Percentiles rank a stretch among this genome's conserved stretches.
These are phyloP conservation scores for Misgurnus anguillicaudatus DNA, from an alignment of 2,113 vertebrate genomes.

Conservation along the genomic window DNA sequence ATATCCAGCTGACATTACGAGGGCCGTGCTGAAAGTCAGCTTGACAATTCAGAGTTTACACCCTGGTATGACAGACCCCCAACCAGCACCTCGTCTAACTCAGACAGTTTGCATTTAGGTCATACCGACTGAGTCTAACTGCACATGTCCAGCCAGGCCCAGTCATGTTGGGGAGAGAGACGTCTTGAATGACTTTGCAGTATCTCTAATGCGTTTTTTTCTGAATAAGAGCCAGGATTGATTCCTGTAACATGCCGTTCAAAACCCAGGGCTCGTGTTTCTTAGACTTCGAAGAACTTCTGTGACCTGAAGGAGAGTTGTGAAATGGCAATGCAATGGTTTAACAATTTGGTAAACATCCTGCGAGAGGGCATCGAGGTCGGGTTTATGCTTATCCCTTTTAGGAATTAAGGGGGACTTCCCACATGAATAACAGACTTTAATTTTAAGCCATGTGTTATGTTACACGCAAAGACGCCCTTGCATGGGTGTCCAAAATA, in stretches of 20 bases:
- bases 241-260: conserved; percentile 58
- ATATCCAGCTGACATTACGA: conserved; percentile 29
- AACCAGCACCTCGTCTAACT: neutral
- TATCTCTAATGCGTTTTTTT: conserved; percentile 10
- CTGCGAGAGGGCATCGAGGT: neutral
- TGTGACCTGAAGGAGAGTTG: conserved; percentile 61
- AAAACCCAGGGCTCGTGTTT: conserved; percentile 52
- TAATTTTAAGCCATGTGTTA: conserved; percentile 2
- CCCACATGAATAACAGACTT: conserved; percentile 2
- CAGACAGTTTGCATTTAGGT: conserved; percentile 16
- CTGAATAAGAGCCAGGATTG: conserved; percentile 19
- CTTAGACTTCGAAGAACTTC: conserved; percentile 34
- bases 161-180: conserved; percentile 9
- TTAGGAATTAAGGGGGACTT: conserved; percentile 1
- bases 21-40: conserved; percentile 33
- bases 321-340: conserved; percentile 60
- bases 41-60: conserved; percentile 9
- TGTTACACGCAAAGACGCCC: neutral
- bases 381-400: conserved; percentile 32
- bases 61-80: neutral
- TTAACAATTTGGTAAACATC: conserved; percentile 59
- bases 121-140: neutral
- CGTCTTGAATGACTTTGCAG: conserved; percentile 22
- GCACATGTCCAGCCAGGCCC: conserved; percentile 8
- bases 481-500: conserved; percentile 16